phyloP scores from a whole-genome alignment of 2,113 vertebrate species.

The Sitta europaea region DNA sequence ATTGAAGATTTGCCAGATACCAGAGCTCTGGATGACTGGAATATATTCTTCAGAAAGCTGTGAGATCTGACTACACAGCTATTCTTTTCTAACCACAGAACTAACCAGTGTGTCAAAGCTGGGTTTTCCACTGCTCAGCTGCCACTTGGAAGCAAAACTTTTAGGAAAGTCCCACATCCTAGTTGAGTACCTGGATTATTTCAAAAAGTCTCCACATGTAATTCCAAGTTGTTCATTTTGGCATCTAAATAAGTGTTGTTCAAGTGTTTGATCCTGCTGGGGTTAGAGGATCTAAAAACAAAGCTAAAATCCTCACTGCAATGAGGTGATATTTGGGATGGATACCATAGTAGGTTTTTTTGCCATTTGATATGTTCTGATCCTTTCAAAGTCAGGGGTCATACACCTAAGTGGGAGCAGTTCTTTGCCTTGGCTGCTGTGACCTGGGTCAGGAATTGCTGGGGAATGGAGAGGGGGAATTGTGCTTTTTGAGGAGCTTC shows the following conservation, averaged over 20 bases:
- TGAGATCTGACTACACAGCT: neutral
- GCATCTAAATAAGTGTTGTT: neutral
- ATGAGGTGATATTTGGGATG: neutral
- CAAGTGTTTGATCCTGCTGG: neutral
- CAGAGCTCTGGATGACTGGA: conserved; percentile 25
- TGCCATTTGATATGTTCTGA: neutral
- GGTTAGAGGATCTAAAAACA: neutral
- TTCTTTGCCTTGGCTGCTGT: neutral
- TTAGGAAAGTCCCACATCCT: neutral
- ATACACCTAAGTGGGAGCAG: rapidly evolving
- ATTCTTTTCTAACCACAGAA: neutral
- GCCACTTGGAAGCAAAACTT: neutral
- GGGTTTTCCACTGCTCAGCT: neutral
- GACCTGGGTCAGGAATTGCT: neutral
- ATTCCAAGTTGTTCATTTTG: neutral
- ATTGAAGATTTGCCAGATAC: conserved; percentile 28
- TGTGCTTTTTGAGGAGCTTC: neutral
- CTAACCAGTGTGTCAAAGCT: neutral
- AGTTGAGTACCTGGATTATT: neutral
- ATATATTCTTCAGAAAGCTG: conserved; percentile 13
- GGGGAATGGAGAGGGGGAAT: rapidly evolving
- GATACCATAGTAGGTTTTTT: neutral
- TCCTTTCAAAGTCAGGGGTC: neutral
- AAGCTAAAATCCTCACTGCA: neutral
- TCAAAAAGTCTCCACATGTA: neutral